Evolutionary conservation across 2,797 vertebrate species (phyloP).

Genomic region (Tauraco hartlaubi): DNA sequence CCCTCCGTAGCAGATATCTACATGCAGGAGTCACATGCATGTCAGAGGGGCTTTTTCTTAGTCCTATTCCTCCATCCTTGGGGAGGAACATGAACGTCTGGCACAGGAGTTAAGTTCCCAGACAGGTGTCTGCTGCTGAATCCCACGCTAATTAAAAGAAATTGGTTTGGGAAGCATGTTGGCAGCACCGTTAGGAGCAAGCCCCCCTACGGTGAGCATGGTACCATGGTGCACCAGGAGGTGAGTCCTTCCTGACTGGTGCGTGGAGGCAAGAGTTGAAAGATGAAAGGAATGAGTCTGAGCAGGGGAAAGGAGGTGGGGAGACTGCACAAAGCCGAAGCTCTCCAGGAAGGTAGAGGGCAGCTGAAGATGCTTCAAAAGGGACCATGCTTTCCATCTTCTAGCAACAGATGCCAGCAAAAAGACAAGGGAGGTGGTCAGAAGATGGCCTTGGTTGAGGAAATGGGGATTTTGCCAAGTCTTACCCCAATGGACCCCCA

Average conservation of each 20-base stretch:
- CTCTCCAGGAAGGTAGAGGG: background rate
- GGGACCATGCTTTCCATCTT: background rate
- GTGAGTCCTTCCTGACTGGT: fast-evolving
- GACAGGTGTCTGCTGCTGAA: background rate
- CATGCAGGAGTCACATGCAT: background rate
- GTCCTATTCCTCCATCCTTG: background rate
- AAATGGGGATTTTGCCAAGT: background rate
- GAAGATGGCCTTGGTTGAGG: background rate
- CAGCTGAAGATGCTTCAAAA: constrained; percentile 20
- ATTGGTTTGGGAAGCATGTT: background rate
- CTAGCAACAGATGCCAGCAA: constrained; percentile 47
- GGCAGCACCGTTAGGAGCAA: background rate
- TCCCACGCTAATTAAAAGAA: background rate
- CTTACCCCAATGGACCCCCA: fast-evolving
- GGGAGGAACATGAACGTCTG: background rate
- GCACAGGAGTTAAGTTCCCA: background rate
- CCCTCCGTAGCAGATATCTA: fast-evolving
- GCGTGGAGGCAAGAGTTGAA: background rate
- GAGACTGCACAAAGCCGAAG: background rate
- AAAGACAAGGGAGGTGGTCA: background rate
- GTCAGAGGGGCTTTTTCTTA: background rate
- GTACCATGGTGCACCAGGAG: fast-evolving
- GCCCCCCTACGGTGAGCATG: background rate
- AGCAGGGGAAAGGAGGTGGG: background rate
- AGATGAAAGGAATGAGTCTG: background rate